Conservation (phyloP, 2,888 invertebrate species). For the Ormyrus thymus region DNA sequence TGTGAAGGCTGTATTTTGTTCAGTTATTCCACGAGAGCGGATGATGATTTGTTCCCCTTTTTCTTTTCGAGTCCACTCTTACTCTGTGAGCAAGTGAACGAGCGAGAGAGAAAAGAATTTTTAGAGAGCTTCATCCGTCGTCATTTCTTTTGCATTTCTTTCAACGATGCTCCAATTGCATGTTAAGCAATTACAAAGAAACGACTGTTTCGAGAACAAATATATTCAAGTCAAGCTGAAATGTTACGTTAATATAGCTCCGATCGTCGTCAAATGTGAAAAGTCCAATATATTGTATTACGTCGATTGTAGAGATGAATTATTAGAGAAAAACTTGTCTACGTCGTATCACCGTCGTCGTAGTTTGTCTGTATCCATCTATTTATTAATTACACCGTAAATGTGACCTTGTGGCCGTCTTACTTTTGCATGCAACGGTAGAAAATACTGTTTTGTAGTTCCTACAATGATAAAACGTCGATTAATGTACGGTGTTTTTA, state of each 20-base stretch:
- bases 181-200: conserved; percentile 8
- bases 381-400: conserved; percentile 15
- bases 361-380: conserved; percentile 22
- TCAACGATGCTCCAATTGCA: conserved; percentile 21
- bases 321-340: conserved; percentile 25
- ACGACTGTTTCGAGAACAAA: neutral
- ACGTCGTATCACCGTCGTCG: conserved; percentile 41
- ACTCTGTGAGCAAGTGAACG: too few species aligned
- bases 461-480: conserved; percentile 20
- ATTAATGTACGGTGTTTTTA: conserved; percentile 39
- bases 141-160: conserved; percentile 11
- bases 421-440: conserved; percentile 39
- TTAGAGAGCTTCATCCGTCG: conserved; percentile 10
- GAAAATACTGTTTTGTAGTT: conserved; percentile 40
- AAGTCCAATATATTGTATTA: conserved; percentile 12
- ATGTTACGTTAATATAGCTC: neutral
- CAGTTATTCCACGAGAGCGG: conserved; percentile 21
- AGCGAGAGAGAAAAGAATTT: neutral
- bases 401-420: conserved; percentile 8
- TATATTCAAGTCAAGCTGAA: neutral
- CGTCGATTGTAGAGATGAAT: conserved; percentile 50
- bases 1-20: conserved; percentile 47
- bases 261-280: neutral
- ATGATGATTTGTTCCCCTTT: conserved; percentile 31
- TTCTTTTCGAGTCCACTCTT: conserved; percentile 10